phyloP scores from a whole-genome alignment of 2,888 invertebrate genomes.

The Xanthia icteritia region DNA sequence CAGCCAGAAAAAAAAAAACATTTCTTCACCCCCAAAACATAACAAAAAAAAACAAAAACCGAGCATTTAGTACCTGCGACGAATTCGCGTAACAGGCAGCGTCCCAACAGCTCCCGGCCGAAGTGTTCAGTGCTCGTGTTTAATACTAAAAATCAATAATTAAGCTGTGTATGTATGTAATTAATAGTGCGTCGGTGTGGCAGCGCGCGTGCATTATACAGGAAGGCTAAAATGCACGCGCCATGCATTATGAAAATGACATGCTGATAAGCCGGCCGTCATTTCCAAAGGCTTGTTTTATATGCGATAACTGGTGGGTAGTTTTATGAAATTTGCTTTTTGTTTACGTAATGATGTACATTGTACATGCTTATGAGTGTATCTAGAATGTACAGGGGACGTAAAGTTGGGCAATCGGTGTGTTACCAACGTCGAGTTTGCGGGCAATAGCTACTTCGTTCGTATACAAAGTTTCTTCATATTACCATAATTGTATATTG shows the following conservation, averaged over 20 bases:
- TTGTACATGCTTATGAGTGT: not conserved
- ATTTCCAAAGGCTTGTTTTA: constrained; percentile 68
- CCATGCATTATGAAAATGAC: constrained; percentile 69
- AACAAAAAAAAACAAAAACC: constrained; percentile 14
- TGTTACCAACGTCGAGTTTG: not conserved
- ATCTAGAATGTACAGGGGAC: no score
- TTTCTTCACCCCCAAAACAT: not conserved
- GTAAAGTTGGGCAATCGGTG: no score
- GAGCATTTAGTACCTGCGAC: constrained; percentile 37
- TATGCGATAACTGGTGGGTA: constrained; percentile 43
- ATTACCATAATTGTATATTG: no score
- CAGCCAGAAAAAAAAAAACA: not conserved
- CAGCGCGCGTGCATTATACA: constrained; percentile 80
- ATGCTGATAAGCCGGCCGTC: constrained; percentile 74
- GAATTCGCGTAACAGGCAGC: constrained; percentile 69
- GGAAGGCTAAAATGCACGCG: constrained; percentile 74
- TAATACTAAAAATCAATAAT: constrained; percentile 90
- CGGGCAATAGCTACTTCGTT: no score
- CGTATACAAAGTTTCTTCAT: not conserved
- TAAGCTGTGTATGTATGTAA: constrained; percentile 86
- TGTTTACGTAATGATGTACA: constrained; percentile 1
- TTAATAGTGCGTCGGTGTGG: constrained; percentile 82
- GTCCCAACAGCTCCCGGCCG: constrained; percentile 61
- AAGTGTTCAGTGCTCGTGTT: constrained; percentile 78
- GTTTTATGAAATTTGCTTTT: constrained; percentile 34